Conservation (phyloP, 2,888 invertebrate genomes). For the Perdita meconis region DNA sequence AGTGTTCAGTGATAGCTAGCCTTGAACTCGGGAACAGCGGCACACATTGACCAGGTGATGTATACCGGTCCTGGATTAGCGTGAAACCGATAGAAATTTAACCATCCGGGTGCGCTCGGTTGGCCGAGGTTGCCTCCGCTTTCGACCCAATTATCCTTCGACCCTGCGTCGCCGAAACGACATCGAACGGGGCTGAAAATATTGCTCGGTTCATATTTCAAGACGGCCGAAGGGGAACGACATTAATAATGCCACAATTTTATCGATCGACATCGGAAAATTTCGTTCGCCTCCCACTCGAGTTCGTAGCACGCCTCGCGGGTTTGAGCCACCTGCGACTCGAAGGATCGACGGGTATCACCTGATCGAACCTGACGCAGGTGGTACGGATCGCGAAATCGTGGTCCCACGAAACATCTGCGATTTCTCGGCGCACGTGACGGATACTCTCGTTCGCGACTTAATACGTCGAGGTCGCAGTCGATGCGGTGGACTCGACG, state of each 20-base stretch:
- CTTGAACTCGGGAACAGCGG: conserved; percentile 78
- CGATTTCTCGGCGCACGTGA: conserved; percentile 27
- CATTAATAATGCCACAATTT: conserved; percentile 26
- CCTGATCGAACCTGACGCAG: conserved; percentile 56
- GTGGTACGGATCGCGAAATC: no score
- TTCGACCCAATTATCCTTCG: conserved; percentile 48
- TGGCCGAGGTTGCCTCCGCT: neutral
- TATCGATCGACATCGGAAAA: conserved; percentile 32
- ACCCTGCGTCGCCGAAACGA: neutral
- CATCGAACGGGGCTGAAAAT: conserved; percentile 19
- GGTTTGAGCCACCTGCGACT: conserved; percentile 14
- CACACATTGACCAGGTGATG: conserved; percentile 39
- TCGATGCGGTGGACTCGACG: neutral
- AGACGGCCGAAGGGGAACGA: conserved; percentile 12
- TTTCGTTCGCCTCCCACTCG: neutral
- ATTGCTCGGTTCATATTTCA: conserved; percentile 25
- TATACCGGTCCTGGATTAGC: neutral
- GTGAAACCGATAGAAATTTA: conserved; percentile 14
- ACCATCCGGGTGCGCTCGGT: neutral
- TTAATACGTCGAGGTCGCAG: no score
- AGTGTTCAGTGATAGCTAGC: conserved; percentile 79
- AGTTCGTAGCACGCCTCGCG: neutral
- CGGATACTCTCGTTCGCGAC: conserved; percentile 14
- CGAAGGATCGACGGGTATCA: conserved; percentile 43
- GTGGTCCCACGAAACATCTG: conserved; percentile 51